Evolutionary conservation across 2,797 vertebrate species (phyloP).

Genomic region (Pelobates cultripes): DNA sequence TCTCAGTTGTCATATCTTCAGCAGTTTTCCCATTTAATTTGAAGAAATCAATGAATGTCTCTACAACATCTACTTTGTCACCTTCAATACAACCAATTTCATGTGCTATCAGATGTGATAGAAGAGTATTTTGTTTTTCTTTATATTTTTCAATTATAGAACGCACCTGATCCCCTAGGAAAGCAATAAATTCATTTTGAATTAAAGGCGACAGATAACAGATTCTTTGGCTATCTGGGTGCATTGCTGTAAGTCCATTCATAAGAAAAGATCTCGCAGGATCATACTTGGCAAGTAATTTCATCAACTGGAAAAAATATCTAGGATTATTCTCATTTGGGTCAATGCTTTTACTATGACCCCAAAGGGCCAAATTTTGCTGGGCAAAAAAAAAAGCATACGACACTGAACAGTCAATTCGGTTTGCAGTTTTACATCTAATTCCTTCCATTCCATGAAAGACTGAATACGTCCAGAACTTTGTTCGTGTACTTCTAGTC

Average conservation of each 20-base stretch:
- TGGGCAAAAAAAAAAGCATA: background rate
- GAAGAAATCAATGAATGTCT: too few relatives aligned
- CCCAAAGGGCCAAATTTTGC: background rate
- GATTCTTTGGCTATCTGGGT: too few relatives aligned
- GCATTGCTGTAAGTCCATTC: too few relatives aligned
- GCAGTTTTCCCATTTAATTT: background rate
- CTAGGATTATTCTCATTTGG: background rate
- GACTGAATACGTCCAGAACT: background rate
- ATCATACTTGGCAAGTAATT: background rate
- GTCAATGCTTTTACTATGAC: conserved; percentile 8
- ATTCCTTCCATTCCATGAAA: conserved; percentile 2
- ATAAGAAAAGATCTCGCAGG: background rate
- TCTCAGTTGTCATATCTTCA: conserved; percentile 4
- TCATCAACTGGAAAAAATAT: too few relatives aligned
- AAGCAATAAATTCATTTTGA: too few relatives aligned
- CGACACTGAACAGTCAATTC: background rate
- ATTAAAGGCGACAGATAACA: too few relatives aligned
- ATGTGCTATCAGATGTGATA: too few relatives aligned
- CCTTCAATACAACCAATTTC: too few relatives aligned
- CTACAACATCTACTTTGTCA: too few relatives aligned
- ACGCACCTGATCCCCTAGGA: too few relatives aligned
- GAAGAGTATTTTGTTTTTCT: too few relatives aligned
- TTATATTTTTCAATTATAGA: too few relatives aligned
- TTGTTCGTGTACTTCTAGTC: background rate
- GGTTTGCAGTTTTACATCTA: background rate